phyloP scores from a whole-genome alignment of 2,888 invertebrate species.

The Melipona beecheii region DNA sequence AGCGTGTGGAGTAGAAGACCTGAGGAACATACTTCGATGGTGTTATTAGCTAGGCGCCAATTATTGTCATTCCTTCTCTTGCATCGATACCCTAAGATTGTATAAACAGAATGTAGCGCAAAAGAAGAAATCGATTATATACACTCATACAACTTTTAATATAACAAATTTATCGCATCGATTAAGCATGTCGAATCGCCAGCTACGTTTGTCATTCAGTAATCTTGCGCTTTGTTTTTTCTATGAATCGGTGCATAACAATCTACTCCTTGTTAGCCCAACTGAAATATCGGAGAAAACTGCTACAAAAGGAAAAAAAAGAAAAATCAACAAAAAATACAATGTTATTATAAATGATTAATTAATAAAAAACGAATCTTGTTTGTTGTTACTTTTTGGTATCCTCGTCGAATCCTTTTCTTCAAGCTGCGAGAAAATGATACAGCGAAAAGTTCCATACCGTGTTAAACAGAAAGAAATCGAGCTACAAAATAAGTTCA shows the following conservation, averaged over 20 bases:
- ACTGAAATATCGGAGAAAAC: conserved; percentile 65
- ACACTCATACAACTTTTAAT: conserved; percentile 67
- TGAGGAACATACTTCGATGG: conserved; percentile 47
- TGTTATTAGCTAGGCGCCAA: conserved; percentile 66
- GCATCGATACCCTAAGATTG: conserved; percentile 71
- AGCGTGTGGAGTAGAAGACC: conserved; percentile 29
- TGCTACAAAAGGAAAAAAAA: conserved; percentile 59
- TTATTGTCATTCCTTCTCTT: conserved; percentile 73
- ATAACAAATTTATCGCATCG: conserved; percentile 66
- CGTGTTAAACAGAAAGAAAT: neutral
- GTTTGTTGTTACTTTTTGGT: conserved; percentile 81
- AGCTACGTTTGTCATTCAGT: conserved; percentile 75
- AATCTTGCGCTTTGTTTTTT: conserved; percentile 78
- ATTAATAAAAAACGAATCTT: conserved; percentile 81
- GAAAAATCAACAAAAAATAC: conserved; percentile 71
- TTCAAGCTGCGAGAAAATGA: neutral
- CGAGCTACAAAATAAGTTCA: conserved; percentile 9
- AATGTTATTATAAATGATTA: conserved; percentile 82
- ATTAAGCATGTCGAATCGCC: conserved; percentile 75
- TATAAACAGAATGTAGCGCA: conserved; percentile 73
- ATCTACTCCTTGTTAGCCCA: conserved; percentile 74
- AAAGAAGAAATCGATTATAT: conserved; percentile 53
- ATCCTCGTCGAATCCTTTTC: conserved; percentile 63
- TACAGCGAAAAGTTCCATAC: neutral
- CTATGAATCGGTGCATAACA: conserved; percentile 75